phyloP scores from a whole-genome alignment of 2,797 vertebrate genomes.

The Orestias chungarensis region DNA sequence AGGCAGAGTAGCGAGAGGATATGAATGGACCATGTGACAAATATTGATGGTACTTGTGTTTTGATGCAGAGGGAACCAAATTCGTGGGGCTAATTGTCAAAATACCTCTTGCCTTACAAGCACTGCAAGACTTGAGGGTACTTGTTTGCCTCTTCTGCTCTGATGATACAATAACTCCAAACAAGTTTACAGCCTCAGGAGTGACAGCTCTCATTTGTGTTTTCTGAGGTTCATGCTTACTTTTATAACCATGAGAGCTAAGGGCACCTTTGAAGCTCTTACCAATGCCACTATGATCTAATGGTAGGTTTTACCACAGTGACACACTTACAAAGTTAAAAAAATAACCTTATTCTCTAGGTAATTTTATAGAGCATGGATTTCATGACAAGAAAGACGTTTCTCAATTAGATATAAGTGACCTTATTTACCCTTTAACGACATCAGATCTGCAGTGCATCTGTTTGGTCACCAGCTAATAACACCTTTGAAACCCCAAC shows the following conservation, averaged over 20 bases:
- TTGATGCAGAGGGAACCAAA: constrained; percentile 69
- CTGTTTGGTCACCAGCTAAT: constrained; percentile 58
- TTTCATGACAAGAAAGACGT: constrained; percentile 15
- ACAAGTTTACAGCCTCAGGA: constrained; percentile 74
- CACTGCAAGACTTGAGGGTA: constrained; percentile 74
- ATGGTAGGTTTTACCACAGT: constrained; percentile 30
- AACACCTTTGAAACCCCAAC: constrained; percentile 52
- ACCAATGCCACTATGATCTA: constrained; percentile 32
- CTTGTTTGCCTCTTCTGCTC: constrained; percentile 78
- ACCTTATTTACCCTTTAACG: constrained; percentile 22
- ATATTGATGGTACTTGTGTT: constrained; percentile 69
- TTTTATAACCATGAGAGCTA: constrained; percentile 80
- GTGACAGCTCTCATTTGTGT: constrained; percentile 60
- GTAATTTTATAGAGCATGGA: constrained; percentile 9
- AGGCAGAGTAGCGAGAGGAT: constrained; percentile 30
- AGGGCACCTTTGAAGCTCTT: constrained; percentile 43
- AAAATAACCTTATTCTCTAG: constrained; percentile 13
- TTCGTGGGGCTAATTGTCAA: constrained; percentile 77
- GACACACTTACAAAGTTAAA: constrained; percentile 17
- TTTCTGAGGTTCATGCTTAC: constrained; percentile 73
- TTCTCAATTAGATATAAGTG: constrained; percentile 15
- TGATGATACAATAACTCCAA: constrained; percentile 77
- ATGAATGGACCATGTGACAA: constrained; percentile 55
- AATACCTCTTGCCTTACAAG: constrained; percentile 70
- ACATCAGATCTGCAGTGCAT: constrained; percentile 37